A percentile compares a stretch with the other conserved stretches of the same genome.
phyloP scores from a whole-genome alignment of 1,140 invertebrate genomes.

The Lethrus apterus region DNA sequence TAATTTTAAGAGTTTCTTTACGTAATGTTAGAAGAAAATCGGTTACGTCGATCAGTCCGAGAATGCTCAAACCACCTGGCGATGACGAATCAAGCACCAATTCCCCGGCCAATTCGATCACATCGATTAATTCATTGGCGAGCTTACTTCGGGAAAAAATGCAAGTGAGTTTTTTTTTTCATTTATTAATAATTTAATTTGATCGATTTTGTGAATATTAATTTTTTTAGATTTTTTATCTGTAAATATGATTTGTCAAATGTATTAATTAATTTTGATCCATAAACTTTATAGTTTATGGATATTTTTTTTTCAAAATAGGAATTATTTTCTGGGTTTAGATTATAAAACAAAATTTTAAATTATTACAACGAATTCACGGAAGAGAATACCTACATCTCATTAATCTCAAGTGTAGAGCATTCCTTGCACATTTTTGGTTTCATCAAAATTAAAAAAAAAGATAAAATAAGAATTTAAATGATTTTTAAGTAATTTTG shows the following conservation, averaged over 20 bases:
- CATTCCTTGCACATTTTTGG: too few species aligned
- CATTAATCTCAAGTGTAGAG: too few species aligned
- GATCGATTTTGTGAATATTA: not conserved
- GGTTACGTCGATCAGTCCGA: constrained; percentile 38
- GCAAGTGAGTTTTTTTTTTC: constrained; percentile 47
- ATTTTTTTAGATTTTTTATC: not conserved
- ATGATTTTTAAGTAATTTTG: too few species aligned
- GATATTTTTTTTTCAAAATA: not conserved
- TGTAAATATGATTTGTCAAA: not conserved
- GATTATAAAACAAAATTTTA: too few species aligned
- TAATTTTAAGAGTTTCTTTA: constrained; percentile 36
- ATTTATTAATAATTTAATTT: constrained; percentile 9
- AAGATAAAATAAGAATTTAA: too few species aligned
- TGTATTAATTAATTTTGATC: not conserved
- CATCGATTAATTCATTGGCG: constrained; percentile 73
- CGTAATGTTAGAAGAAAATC: constrained; percentile 40
- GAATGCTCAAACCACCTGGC: constrained; percentile 41
- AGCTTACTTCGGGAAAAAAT: constrained; percentile 75
- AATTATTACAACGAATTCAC: too few species aligned
- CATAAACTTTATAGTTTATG: not conserved
- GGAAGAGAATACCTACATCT: too few species aligned
- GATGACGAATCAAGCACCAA: constrained; percentile 27
- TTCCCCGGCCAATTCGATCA: constrained; percentile 64
- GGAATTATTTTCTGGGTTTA: too few species aligned
- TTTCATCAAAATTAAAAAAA: too few species aligned